Percentiles rank a stretch among this genome's conserved stretches.
These are phyloP conservation scores for Paradoxurus hermaphroditus DNA, from an alignment of 2,113 vertebrate genomes.

Conservation along the genomic window DNA sequence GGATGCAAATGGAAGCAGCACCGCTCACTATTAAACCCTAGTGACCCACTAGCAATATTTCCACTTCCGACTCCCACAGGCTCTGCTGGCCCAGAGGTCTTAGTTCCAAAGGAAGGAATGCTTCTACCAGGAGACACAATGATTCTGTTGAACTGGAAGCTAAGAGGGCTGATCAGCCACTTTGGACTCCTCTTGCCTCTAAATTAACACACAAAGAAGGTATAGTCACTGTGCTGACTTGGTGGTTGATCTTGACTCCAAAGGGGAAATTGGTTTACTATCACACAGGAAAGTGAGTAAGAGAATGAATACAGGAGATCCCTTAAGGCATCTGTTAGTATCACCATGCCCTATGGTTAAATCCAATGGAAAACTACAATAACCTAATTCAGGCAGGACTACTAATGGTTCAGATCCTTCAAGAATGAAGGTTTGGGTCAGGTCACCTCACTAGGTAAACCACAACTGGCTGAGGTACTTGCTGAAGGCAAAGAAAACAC, in stretches of 20 bases:
- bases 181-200: not conserved
- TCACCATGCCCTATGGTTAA: not conserved
- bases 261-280: not conserved
- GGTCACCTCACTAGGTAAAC: not conserved
- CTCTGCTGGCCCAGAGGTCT: not conserved
- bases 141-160: not conserved
- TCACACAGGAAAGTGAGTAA: not conserved
- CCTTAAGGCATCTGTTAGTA: not conserved
- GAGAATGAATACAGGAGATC: not conserved
- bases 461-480: not conserved
- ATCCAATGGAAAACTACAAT: not conserved
- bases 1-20: not conserved
- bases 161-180: not conserved
- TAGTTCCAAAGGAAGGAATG: not conserved
- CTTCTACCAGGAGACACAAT: not conserved
- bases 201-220: not conserved
- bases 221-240: too few relatives aligned
- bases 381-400: not conserved
- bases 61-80: not conserved
- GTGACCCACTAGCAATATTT: not conserved
- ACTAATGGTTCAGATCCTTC: not conserved
- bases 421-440: not conserved
- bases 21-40: not conserved
- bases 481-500: not conserved
- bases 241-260: not conserved